Evolutionary conservation across 2,797 vertebrate genomes (phyloP).

Genomic region (Premnoplex brunnescens): DNA sequence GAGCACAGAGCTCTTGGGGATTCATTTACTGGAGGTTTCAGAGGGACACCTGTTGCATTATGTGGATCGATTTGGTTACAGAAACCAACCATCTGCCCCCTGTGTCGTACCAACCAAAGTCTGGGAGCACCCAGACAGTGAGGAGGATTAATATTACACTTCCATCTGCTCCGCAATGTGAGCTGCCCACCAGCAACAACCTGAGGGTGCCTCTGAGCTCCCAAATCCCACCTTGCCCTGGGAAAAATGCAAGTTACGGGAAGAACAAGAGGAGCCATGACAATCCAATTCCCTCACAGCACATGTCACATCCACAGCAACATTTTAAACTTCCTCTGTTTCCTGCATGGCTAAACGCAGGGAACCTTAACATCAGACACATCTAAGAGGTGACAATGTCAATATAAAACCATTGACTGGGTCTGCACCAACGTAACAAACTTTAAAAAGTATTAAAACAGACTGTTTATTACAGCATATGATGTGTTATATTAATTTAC

Average conservation of each 20-base stretch:
- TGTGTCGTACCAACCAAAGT: neutral
- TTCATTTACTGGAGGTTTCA: neutral
- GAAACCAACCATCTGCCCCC: conserved; percentile 3
- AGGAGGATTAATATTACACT: neutral
- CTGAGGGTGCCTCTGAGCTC: neutral
- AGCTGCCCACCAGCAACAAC: neutral
- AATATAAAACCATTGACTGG: conserved; percentile 13
- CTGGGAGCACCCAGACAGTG: neutral
- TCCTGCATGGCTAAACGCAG: neutral
- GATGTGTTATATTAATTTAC: conserved; percentile 86
- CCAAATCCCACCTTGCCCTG: neutral
- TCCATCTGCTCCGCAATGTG: neutral
- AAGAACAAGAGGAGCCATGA: neutral
- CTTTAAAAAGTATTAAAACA: conserved; percentile 78
- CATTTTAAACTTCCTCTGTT: neutral
- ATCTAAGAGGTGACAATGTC: neutral
- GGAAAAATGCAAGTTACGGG: neutral
- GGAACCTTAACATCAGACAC: neutral
- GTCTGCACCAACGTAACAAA: conserved; percentile 64
- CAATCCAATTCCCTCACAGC: neutral
- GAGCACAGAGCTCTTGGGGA: neutral
- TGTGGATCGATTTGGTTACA: neutral
- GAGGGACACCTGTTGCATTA: neutral
- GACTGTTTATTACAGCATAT: conserved; percentile 83
- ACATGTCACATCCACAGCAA: neutral